Percentiles rank a stretch among this genome's conserved stretches.
Evolutionary conservation across 2,797 vertebrate species (phyloP).

Genomic region (Gephyroberyx darwinii): DNA sequence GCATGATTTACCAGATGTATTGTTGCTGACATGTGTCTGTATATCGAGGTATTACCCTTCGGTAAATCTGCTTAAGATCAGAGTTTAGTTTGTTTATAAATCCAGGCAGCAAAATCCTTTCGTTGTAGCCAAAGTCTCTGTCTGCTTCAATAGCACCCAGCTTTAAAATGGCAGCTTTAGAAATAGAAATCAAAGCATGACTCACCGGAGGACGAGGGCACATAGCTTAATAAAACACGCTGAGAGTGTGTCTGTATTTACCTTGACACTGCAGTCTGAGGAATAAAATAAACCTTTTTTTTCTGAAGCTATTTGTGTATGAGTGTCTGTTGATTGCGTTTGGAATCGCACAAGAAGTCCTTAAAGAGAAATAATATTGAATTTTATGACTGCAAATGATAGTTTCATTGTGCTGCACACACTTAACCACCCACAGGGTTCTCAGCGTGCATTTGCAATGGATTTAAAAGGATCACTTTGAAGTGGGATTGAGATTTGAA

Average conservation of each 20-base stretch:
- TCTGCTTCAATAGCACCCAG: constrained; percentile 60
- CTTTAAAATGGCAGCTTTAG: constrained; percentile 71
- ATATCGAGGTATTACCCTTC: constrained; percentile 58
- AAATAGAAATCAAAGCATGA: constrained; percentile 76
- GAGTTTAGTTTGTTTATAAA: constrained; percentile 72
- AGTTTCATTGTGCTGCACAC: neutral
- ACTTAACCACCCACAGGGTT: neutral
- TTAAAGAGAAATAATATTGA: constrained; percentile 26
- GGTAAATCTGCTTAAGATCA: constrained; percentile 72
- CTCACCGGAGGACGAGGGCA: constrained; percentile 60
- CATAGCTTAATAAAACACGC: constrained; percentile 63
- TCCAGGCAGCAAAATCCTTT: constrained; percentile 55
- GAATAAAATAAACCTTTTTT: constrained; percentile 63
- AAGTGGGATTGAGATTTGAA: constrained; percentile 7
- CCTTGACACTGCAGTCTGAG: constrained; percentile 65
- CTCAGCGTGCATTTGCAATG: neutral
- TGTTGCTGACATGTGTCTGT: constrained; percentile 62
- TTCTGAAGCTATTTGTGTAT: constrained; percentile 48
- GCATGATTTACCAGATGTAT: constrained; percentile 55
- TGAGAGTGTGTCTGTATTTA: constrained; percentile 57
- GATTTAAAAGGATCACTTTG: constrained; percentile 12
- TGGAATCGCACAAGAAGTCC: constrained; percentile 10
- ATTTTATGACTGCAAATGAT: constrained; percentile 25
- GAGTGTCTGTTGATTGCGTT: constrained; percentile 52
- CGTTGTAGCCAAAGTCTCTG: constrained; percentile 44